phyloP scores from a whole-genome alignment of 1,140 invertebrate genomes.

The Zaprionus ornatus region DNA sequence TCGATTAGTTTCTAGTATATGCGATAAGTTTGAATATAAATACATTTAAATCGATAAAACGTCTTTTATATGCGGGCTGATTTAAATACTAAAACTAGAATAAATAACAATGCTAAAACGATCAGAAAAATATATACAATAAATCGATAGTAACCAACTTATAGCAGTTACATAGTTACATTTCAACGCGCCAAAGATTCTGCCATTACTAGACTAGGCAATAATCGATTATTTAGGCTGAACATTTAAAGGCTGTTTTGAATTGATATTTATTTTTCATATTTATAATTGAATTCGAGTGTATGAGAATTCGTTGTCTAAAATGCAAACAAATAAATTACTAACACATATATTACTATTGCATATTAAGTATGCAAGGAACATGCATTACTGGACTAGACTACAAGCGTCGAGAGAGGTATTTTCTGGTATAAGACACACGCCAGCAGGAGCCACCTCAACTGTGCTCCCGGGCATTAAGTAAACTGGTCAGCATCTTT shows the following conservation, averaged over 20 bases:
- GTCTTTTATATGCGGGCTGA: neutral
- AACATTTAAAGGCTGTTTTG: neutral
- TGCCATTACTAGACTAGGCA: neutral
- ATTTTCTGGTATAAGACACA: neutral
- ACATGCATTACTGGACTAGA: slow-evolving; percentile 1
- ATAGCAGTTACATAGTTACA: no score
- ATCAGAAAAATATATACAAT: no score
- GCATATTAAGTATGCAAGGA: slow-evolving; percentile 5
- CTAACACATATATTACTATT: neutral
- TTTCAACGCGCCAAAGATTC: no score
- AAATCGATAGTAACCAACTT: no score
- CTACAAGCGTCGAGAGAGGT: neutral
- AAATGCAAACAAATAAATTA: slow-evolving; percentile 25
- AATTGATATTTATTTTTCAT: neutral
- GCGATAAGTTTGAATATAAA: neutral
- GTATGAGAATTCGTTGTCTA: slow-evolving; percentile 9
- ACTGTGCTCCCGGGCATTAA: neutral
- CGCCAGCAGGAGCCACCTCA: neutral
- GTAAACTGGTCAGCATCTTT: neutral
- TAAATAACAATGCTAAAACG: neutral
- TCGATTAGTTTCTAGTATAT: neutral
- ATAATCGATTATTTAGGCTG: neutral
- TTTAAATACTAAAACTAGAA: neutral
- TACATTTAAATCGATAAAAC: neutral
- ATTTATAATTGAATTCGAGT: slow-evolving; percentile 14